A percentile compares a stretch with the other conserved stretches of the same genome.
Evolutionary conservation across 2,113 vertebrate species (phyloP).

Genomic region (Synodontis membranacea): DNA sequence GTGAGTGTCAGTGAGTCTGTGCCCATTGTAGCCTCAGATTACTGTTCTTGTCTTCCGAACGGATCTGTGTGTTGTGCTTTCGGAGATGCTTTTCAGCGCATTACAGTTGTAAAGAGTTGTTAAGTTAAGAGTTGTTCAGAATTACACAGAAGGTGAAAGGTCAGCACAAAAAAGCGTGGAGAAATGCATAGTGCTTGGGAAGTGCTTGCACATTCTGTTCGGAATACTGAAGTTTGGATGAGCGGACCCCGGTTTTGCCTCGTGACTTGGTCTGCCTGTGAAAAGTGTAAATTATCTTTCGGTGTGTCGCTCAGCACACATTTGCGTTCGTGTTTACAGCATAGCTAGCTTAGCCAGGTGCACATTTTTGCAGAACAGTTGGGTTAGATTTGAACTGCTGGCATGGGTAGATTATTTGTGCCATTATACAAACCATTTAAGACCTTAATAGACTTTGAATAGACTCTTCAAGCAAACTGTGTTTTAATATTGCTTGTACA

Average conservation of each 20-base stretch:
- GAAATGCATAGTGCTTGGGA: background rate
- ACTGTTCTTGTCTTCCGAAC: background rate
- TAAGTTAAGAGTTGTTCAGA: background rate
- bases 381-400: background rate
- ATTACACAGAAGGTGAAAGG: background rate
- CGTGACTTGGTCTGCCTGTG: background rate
- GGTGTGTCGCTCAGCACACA: background rate
- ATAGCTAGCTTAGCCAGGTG: background rate
- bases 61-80: background rate
- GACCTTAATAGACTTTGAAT: background rate
- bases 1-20: background rate
- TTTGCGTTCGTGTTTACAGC: background rate
- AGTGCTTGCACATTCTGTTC: background rate
- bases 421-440: background rate
- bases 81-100: background rate
- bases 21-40: background rate
- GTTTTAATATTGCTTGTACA: background rate
- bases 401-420: background rate
- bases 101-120: background rate
- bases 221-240: background rate
- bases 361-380: background rate
- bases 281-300: background rate
- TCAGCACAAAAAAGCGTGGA: background rate
- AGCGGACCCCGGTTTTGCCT: background rate
- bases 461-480: background rate